Evolutionary conservation across 1,140 invertebrate genomes (phyloP).

Genomic region (Microplitis demolitor): DNA sequence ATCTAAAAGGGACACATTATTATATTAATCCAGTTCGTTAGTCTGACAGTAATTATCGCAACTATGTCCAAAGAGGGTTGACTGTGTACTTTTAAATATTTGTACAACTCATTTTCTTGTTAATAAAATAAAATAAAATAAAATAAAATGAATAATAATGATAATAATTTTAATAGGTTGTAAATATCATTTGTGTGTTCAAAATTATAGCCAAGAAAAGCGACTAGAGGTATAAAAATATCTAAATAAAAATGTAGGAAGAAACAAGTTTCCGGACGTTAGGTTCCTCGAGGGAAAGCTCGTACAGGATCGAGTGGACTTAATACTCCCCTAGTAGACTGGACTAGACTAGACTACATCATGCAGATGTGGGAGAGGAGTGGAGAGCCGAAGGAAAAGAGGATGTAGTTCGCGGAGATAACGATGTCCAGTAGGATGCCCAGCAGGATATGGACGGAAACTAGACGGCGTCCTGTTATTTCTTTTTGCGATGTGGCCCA

Average conservation of each 20-base stretch:
- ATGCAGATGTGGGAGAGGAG: neutral
- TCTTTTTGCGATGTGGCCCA: conserved; percentile 23
- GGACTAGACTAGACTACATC: neutral
- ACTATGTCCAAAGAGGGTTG: conserved; percentile 12
- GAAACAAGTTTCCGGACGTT: conserved; percentile 19
- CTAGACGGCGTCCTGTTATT: conserved; percentile 41
- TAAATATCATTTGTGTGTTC: no score
- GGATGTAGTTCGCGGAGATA: conserved; percentile 38
- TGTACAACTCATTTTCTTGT: neutral
- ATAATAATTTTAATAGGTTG: no score
- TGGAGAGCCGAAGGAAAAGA: neutral
- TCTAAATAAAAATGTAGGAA: neutral
- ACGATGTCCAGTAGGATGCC: conserved; percentile 46
- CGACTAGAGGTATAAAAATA: no score
- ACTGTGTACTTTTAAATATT: neutral
- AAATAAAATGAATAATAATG: no score
- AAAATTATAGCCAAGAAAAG: no score
- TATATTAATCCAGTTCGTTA: conserved; percentile 45
- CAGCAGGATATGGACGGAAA: neutral
- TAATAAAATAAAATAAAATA: no score
- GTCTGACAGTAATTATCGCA: conserved; percentile 39
- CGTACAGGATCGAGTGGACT: neutral
- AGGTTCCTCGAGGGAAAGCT: conserved; percentile 2
- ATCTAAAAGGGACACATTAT: conserved; percentile 40
- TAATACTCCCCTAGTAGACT: neutral